phyloP scores from a whole-genome alignment of 2,797 vertebrate species.

The Mormyrops attenuatus region DNA sequence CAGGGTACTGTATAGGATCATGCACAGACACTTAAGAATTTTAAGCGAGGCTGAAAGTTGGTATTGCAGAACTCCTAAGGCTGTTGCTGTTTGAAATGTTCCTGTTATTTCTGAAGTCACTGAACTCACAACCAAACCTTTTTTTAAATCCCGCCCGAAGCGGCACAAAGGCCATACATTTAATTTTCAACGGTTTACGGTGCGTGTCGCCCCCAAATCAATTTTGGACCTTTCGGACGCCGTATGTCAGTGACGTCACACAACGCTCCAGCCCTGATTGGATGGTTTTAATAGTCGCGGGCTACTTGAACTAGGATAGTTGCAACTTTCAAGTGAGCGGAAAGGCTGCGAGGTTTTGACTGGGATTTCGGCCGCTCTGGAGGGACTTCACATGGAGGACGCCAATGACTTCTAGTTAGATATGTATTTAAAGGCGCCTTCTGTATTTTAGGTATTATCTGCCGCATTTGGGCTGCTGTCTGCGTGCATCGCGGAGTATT shows the following conservation, averaged over 20 bases:
- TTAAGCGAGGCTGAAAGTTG: not conserved
- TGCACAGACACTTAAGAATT: not conserved
- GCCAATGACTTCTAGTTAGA: not conserved
- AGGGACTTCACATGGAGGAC: not conserved
- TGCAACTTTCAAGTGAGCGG: not conserved
- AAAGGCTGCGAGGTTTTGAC: not conserved
- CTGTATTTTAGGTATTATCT: not conserved
- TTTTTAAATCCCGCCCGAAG: constrained; percentile 24
- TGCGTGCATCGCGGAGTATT: not conserved
- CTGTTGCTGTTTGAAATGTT: not conserved
- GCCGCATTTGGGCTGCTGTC: not conserved
- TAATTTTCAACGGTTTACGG: constrained; percentile 32
- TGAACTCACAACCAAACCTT: not conserved
- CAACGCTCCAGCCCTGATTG: constrained; percentile 60
- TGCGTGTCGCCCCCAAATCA: not conserved
- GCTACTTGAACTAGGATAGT: constrained; percentile 86
- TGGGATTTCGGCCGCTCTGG: not conserved
- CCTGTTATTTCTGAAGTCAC: not conserved
- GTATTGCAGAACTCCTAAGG: not conserved
- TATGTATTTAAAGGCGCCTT: not conserved
- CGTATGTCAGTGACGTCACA: constrained; percentile 43
- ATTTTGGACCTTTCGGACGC: constrained; percentile 30
- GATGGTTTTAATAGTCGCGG: constrained; percentile 96
- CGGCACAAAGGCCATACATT: constrained; percentile 28
- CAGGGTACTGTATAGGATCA: not conserved